Evolutionary conservation across 2,113 vertebrate species (phyloP).

Genomic region (Paradisaea rubra): DNA sequence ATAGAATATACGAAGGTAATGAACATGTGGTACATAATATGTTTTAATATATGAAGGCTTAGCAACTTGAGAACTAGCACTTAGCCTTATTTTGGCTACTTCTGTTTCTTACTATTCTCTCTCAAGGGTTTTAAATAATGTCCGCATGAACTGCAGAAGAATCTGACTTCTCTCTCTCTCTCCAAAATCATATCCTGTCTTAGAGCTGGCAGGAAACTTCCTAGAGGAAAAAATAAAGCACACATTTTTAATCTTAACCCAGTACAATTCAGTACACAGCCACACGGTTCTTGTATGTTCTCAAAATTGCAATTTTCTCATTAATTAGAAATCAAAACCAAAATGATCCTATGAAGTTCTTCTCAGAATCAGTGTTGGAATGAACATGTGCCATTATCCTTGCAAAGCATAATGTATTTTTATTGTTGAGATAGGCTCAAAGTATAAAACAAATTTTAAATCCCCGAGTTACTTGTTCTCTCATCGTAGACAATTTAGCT

Average conservation of each 20-base stretch:
- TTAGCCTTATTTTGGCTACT: slow-evolving; percentile 29
- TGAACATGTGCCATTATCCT: not conserved
- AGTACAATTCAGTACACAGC: not conserved
- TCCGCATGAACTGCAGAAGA: not conserved
- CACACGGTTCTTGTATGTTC: not conserved
- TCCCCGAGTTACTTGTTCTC: not conserved
- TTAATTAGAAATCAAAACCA: not conserved
- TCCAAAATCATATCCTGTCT: slow-evolving; percentile 31
- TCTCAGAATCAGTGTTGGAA: not conserved
- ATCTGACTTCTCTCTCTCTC: not conserved
- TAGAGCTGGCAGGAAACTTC: not conserved
- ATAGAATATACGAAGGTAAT: not conserved
- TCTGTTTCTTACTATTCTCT: not conserved
- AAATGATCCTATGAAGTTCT: not conserved
- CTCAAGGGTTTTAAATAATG: slow-evolving; percentile 23
- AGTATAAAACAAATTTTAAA: not conserved
- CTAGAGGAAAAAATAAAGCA: not conserved
- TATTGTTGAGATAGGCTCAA: not conserved
- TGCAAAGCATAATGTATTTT: not conserved
- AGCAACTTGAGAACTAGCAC: slow-evolving; percentile 5
- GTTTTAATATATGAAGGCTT: slow-evolving; percentile 1
- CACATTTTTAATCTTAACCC: not conserved
- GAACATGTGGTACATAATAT: not conserved
- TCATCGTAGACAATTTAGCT: not conserved
- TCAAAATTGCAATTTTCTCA: not conserved